Base-by-base conservation (phyloP, 2,113 vertebrate species). In the Vanacampus margaritifer region DNA sequence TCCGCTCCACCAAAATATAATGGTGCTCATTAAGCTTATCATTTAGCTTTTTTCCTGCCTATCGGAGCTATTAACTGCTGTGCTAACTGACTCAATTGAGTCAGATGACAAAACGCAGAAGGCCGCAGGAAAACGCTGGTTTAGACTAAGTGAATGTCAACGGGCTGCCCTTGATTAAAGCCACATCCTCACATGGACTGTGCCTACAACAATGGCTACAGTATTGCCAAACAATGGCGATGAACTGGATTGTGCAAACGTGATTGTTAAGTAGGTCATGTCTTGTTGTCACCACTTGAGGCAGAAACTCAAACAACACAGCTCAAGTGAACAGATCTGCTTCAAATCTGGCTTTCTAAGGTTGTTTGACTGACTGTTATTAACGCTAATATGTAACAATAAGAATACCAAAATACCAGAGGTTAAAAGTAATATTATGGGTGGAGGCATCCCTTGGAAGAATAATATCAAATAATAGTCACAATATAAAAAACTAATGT, bases 251-350 rank as follows among this genome's bases (percentile, higher is more conserved):
- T 74, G 88, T 81, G 78, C 73, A 80, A 83, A 84, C 72, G 81
- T 85, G 83, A 84, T 74, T 84, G 80, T 89, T 84, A 90, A 90
- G 87, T 91, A 87, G 91, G 91, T 90, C 90, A 90, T 84, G 85
- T 86, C 81, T 89, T 87, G 82, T 89, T 87, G 87, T 78, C 82
- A 87, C 79, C 79, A 81, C 50, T 73, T 79, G 81, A 90, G 80
- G 84, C 83, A 82, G 85, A 79, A 90, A 87, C 70, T 83, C 75
- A 68, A 75, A 84, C 76, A 84, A 78, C 78, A 71, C 67, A 67
- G 65, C 56, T 36, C 37, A 68, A 79, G 71, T 65, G 57, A 80
- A 74, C 61, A 54, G 70, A 64, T 71, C 65, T 72, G 32, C 51
- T 59, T 64, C 66, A 73, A 46, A 67, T 67, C 45, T 64, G 39